Conservation (phyloP, 2,113 vertebrate genomes). For the Gila orcuttii region DNA sequence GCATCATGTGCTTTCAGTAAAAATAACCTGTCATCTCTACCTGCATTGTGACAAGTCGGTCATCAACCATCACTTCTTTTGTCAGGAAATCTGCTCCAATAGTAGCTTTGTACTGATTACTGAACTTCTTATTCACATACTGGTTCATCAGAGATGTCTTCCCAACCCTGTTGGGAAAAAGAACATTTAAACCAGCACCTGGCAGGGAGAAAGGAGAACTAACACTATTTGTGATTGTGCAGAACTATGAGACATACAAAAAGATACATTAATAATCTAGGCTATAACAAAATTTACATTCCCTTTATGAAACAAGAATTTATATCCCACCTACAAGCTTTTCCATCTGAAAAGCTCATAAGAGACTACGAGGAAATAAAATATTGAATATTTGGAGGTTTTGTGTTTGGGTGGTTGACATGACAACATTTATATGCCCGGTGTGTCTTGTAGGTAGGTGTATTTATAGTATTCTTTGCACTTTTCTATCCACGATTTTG, state of each 20-base stretch:
- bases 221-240: background rate
- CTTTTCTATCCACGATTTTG: background rate
- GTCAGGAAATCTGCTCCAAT: slow-evolving; percentile 99
- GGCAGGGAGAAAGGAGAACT: background rate
- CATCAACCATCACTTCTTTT: slow-evolving; percentile 99
- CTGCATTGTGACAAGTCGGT: slow-evolving; percentile 99
- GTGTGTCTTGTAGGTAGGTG: background rate
- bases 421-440: background rate
- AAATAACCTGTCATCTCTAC: slow-evolving; percentile 65
- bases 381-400: background rate
- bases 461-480: background rate
- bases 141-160: slow-evolving; percentile 99
- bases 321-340: background rate
- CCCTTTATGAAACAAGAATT: slow-evolving; percentile 1
- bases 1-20: background rate
- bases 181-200: background rate
- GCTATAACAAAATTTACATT: background rate
- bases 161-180: slow-evolving; percentile 82
- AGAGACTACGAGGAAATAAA: background rate
- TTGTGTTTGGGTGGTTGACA: background rate
- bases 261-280: background rate
- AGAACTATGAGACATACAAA: background rate
- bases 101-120: slow-evolving; percentile 99
- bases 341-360: background rate
- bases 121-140: slow-evolving; percentile 99